These are phyloP conservation scores for Antennarius striatus DNA, from an alignment of 2,113 vertebrate species.

Conservation along the genomic window DNA sequence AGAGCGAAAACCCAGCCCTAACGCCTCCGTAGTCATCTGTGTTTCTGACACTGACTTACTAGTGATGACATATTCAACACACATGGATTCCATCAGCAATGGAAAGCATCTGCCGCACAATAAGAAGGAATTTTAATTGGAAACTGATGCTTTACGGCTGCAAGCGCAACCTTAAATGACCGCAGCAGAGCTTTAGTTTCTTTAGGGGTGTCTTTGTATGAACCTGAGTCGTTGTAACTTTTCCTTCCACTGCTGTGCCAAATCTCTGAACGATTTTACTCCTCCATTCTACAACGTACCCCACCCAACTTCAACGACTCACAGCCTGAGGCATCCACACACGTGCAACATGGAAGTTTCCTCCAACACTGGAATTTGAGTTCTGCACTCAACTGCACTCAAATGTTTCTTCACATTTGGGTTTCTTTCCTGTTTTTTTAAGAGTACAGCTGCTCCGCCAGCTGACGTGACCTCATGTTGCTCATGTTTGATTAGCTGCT, in stretches of 20 bases:
- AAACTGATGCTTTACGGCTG: conserved; percentile 56
- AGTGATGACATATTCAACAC: conserved; percentile 52
- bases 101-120: conserved; percentile 44
- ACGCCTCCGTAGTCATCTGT: not conserved
- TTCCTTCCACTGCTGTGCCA: conserved; percentile 18
- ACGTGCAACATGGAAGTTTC: conserved; percentile 61
- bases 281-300: conserved; percentile 39
- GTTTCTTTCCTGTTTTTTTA: conserved; percentile 13
- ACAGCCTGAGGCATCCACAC: conserved; percentile 52
- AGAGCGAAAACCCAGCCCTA: not conserved
- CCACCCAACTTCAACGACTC: conserved; percentile 40
- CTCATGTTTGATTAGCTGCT: conserved; percentile 54
- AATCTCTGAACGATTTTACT: conserved; percentile 51
- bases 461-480: conserved; percentile 60
- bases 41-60: conserved; percentile 24
- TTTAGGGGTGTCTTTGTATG: conserved; percentile 13
- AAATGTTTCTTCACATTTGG: conserved; percentile 12
- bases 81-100: conserved; percentile 61
- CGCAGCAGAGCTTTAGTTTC: conserved; percentile 17
- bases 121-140: conserved; percentile 63
- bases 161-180: conserved; percentile 10
- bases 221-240: conserved; percentile 40
- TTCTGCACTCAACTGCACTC: conserved; percentile 15
- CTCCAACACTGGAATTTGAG: conserved; percentile 60
- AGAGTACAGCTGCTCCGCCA: conserved; percentile 40